Base-by-base conservation (phyloP, 2,888 invertebrate species). In the Pyralis farinalis region DNA sequence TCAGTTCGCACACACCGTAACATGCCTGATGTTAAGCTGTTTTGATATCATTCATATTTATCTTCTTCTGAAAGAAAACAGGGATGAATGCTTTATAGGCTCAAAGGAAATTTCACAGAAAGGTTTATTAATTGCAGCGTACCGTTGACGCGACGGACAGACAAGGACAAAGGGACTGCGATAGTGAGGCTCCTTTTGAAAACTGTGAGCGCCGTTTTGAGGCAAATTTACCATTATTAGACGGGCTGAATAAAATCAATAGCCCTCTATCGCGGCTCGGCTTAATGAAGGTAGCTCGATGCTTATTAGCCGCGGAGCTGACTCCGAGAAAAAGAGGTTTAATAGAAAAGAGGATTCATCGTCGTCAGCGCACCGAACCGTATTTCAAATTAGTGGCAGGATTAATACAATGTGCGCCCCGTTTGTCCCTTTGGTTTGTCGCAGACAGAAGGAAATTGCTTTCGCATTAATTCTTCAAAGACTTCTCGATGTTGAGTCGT, bases 171-270 rank as follows among this genome's bases (percentile, higher is more conserved):
- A 76, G 73, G 58, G 65, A 49, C 49, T 63, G 55, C 58, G 53
- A 68, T 63, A 67, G 58, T 61, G 58, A 55, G 62, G 64, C 53
- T 71, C 74, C 74, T 74, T 79, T 75, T 66, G 64, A 70, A 65
- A 66, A 57, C 64, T 56, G 51, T 51, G 59, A 51, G 56, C 59
- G 55, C 41, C 64, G 61, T 71, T 77, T 72, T 63, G 66, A 68
- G 57, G 63, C 53, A 66, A 71, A 71, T 74, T 72, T 71, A 77
- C 76, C 71, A 75, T 80, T 80, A 77, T 73, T 71, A 74, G 56
- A 69, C 52, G 56, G 64, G 58, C 65, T 72, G 71, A 76, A 69
- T 69, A 72, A 80, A 83, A 83, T 82, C 84, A 77, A 85, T 84
- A 79, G 65, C 52, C 55, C 56, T 16, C 16, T 16, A 59, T 55